These are phyloP conservation scores for Labia minor DNA, from an alignment of 2,888 invertebrate species.

Conservation along the genomic window DNA sequence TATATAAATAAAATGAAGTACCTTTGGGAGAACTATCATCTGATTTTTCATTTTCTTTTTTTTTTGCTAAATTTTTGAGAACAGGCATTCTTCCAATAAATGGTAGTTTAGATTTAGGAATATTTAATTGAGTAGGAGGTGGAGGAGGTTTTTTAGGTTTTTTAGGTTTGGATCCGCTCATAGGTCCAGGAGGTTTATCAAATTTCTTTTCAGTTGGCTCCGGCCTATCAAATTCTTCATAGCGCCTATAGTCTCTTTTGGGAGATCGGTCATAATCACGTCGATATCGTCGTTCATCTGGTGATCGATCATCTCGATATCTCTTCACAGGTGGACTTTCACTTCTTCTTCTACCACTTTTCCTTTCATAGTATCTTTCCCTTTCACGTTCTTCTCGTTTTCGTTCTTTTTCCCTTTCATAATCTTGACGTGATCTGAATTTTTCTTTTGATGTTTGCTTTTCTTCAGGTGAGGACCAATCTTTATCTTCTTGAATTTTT, in stretches of 20 bases:
- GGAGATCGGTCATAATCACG: slow-evolving; percentile 20
- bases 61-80: slow-evolving; percentile 44
- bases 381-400: slow-evolving; percentile 16
- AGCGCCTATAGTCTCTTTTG: neutral
- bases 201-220: slow-evolving; percentile 32
- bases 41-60: slow-evolving; percentile 37
- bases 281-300: slow-evolving; percentile 42
- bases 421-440: neutral
- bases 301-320: slow-evolving; percentile 24
- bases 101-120: slow-evolving; percentile 58
- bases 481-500: neutral
- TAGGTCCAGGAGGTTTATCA: slow-evolving; percentile 33
- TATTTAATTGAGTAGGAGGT: slow-evolving; percentile 33
- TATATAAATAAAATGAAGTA: slow-evolving; percentile 33
- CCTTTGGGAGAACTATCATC: slow-evolving; percentile 34
- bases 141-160: slow-evolving; percentile 32
- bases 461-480: neutral
- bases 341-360: slow-evolving; percentile 28
- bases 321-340: slow-evolving; percentile 18
- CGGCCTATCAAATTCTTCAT: slow-evolving; percentile 28
- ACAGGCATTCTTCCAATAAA: slow-evolving; percentile 80
- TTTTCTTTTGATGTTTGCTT: neutral
- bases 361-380: slow-evolving; percentile 36
- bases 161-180: slow-evolving; percentile 25
- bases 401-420: neutral